Percentiles rank a stretch among this genome's conserved stretches.
These are phyloP conservation scores for Chaenodraco wilsoni DNA, from an alignment of 2,797 vertebrate genomes.

Conservation along the genomic window DNA sequence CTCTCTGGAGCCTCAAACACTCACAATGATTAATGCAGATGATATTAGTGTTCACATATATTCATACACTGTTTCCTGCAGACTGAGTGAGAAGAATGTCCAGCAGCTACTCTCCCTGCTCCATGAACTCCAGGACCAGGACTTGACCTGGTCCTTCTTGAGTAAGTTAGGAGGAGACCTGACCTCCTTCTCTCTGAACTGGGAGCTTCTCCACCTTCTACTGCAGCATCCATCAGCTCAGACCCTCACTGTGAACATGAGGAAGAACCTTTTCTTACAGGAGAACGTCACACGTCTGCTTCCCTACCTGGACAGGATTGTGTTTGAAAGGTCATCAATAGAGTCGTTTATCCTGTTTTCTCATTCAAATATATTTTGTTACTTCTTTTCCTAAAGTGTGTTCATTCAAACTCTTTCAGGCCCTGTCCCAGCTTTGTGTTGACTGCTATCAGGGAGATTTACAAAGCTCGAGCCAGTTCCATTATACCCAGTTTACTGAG, in stretches of 20 bases:
- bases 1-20: background rate
- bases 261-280: conserved; percentile 24
- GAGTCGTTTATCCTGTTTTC: no score
- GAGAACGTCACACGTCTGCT: background rate
- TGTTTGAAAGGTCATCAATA: conserved; percentile 12
- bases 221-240: no score
- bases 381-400: no score
- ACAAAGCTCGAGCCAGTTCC: background rate
- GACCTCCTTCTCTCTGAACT: no score
- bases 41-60: background rate
- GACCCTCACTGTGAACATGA: no score
- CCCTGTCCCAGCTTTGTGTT: conserved; percentile 41
- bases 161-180: no score
- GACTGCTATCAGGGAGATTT: conserved; percentile 42
- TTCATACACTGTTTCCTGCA: conserved; percentile 21
- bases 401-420: conserved; percentile 15
- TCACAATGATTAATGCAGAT: accelerated
- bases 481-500: conserved; percentile 56
- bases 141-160: no score
- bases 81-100: conserved; percentile 28
- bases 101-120: no score
- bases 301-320: conserved; percentile 36
- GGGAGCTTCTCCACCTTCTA: no score
- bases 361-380: no score
- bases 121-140: no score